Evolutionary conservation across 2,797 vertebrate genomes (phyloP).

Genomic region (Acrossocheilus wenchowensis): DNA sequence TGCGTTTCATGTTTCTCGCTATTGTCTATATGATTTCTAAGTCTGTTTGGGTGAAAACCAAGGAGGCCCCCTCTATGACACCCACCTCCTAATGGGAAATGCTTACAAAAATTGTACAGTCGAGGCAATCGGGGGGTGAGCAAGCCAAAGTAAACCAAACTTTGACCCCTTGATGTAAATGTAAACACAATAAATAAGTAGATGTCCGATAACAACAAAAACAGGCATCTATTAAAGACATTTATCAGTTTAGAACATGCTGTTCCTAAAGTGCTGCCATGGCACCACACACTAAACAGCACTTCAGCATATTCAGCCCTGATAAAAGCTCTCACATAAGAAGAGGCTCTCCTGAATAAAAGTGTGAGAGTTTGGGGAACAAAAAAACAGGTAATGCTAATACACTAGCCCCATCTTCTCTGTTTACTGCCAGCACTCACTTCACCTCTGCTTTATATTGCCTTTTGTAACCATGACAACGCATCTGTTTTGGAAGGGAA

Average conservation of each 20-base stretch:
- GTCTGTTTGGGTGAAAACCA: not conserved
- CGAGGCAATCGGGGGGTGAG: not conserved
- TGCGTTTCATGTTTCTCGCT: slow-evolving; percentile 1
- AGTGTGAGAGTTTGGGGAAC: not conserved
- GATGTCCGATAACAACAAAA: not conserved
- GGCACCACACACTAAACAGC: slow-evolving; percentile 4
- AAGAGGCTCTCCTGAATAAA: slow-evolving; percentile 23
- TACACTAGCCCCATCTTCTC: not conserved
- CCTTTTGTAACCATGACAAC: slow-evolving; percentile 49
- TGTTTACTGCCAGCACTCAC: not conserved
- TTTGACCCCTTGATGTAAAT: not conserved
- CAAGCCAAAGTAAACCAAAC: not conserved
- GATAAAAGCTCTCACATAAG: slow-evolving; percentile 31
- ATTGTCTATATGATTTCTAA: not conserved
- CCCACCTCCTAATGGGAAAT: not conserved
- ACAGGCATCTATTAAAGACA: not conserved
- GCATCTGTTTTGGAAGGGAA: slow-evolving; percentile 36
- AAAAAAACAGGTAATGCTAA: not conserved
- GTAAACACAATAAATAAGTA: not conserved
- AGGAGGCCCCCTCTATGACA: not conserved
- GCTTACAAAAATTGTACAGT: not conserved
- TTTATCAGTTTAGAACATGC: not conserved
- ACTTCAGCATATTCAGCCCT: slow-evolving; percentile 8
- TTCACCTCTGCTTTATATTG: slow-evolving; percentile 7
- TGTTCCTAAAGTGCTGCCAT: not conserved